Percentiles rank a stretch among this genome's conserved stretches.
Conservation (phyloP, 2,797 vertebrate genomes). For the Manis javanica region DNA sequence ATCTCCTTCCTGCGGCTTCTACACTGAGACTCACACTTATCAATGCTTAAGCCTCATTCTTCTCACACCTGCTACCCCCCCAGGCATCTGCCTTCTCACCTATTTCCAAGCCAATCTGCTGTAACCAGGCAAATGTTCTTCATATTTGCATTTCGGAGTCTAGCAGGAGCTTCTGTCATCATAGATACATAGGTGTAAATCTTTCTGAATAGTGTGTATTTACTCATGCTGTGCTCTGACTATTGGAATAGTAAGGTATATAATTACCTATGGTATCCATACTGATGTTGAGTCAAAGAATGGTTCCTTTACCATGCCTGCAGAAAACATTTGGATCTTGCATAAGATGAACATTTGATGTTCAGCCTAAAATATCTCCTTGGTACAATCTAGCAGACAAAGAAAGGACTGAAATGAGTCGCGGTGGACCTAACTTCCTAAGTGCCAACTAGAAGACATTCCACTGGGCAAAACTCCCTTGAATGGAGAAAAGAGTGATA, state of each 20-base stretch:
- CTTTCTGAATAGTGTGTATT: neutral
- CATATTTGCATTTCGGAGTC: slow-evolving; percentile 17
- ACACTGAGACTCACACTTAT: neutral
- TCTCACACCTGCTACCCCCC: neutral
- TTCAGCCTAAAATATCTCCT: slow-evolving; percentile 58
- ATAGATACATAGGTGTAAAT: neutral
- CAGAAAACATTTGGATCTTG: neutral
- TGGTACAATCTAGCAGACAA: slow-evolving; percentile 55
- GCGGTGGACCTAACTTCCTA: neutral
- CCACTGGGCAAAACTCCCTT: neutral
- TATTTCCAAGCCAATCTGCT: neutral
- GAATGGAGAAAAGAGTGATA: neutral
- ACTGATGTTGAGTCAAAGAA: neutral
- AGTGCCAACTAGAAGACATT: neutral
- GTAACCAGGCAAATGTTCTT: neutral
- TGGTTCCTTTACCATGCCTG: neutral
- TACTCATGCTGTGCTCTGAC: neutral
- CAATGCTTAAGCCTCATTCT: neutral
- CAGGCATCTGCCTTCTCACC: neutral
- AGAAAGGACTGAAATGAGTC: slow-evolving; percentile 21
- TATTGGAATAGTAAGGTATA: neutral
- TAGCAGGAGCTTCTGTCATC: slow-evolving; percentile 4
- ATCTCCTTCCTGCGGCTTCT: neutral
- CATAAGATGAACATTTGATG: neutral
- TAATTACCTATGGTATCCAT: neutral